Evolutionary conservation across 1,140 invertebrate species (phyloP).

Genomic region (Bombus cullumanus): DNA sequence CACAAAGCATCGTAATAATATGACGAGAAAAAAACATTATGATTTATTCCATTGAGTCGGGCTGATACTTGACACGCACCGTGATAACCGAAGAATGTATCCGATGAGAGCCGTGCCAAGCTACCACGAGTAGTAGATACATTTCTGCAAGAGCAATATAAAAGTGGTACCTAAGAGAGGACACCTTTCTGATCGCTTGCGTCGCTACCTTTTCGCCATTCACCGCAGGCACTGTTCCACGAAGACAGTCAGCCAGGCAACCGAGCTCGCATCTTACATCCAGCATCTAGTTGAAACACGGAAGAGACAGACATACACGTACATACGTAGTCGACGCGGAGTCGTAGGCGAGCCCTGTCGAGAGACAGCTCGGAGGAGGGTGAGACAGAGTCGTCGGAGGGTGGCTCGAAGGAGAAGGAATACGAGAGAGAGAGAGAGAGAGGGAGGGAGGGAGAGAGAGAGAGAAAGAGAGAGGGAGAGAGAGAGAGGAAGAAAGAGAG

Average conservation of each 20-base stretch:
- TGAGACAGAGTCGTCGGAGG: constrained; percentile 14
- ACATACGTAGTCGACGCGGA: constrained; percentile 15
- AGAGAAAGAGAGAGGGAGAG: constrained; percentile 25
- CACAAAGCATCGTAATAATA: no score
- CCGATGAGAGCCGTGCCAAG: no score
- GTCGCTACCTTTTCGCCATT: not conserved
- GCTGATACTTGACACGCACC: no score
- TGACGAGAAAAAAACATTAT: no score
- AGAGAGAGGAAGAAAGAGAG: constrained; percentile 32
- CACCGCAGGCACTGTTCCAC: constrained; percentile 41
- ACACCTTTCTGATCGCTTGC: not conserved
- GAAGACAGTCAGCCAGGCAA: constrained; percentile 28
- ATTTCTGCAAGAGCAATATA: no score
- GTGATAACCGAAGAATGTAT: no score
- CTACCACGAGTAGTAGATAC: no score
- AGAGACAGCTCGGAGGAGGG: constrained; percentile 27
- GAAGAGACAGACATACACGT: not conserved
- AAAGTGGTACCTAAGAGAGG: not conserved
- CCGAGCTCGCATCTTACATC: constrained; percentile 60
- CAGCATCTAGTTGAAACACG: constrained; percentile 56
- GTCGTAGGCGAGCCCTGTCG: constrained; percentile 28
- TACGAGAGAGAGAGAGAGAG: constrained; percentile 8
- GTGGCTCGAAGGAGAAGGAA: constrained; percentile 38
- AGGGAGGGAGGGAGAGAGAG: constrained; percentile 8
- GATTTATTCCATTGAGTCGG: no score